phyloP scores from a whole-genome alignment of 2,113 vertebrate genomes.

The Spilogale gracilis region DNA sequence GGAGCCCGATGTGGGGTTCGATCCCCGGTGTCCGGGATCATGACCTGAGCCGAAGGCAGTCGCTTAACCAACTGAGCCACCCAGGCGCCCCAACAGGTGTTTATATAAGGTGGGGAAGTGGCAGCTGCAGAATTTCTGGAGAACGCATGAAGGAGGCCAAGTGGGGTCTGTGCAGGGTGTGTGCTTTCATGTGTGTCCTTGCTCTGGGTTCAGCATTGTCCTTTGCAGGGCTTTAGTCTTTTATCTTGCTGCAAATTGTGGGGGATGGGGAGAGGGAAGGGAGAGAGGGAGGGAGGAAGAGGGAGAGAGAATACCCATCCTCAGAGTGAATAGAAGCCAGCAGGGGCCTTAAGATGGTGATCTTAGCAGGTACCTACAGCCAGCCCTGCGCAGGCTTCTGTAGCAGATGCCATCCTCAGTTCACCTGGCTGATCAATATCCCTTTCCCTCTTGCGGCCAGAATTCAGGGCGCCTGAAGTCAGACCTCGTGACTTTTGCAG shows the following conservation, averaged over 20 bases:
- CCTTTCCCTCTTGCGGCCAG: constrained; percentile 27
- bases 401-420: background rate
- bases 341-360: background rate
- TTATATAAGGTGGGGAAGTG: background rate
- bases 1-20: too few relatives aligned
- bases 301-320: background rate
- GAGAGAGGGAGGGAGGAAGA: too few relatives aligned
- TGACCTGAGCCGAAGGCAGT: too few relatives aligned
- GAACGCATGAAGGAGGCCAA: background rate
- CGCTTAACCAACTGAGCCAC: too few relatives aligned
- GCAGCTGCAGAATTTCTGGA: background rate
- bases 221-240: background rate
- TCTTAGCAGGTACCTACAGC: background rate
- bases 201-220: background rate
- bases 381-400: background rate
- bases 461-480: background rate
- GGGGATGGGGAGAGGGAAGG: background rate
- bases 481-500: background rate
- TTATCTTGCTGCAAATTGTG: background rate
- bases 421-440: constrained; percentile 38
- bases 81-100: background rate
- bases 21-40: too few relatives aligned
- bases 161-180: background rate
- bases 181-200: background rate
- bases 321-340: background rate